Evolutionary conservation across 2,797 vertebrate species (phyloP).

Genomic region (Apodemus agrarius): DNA sequence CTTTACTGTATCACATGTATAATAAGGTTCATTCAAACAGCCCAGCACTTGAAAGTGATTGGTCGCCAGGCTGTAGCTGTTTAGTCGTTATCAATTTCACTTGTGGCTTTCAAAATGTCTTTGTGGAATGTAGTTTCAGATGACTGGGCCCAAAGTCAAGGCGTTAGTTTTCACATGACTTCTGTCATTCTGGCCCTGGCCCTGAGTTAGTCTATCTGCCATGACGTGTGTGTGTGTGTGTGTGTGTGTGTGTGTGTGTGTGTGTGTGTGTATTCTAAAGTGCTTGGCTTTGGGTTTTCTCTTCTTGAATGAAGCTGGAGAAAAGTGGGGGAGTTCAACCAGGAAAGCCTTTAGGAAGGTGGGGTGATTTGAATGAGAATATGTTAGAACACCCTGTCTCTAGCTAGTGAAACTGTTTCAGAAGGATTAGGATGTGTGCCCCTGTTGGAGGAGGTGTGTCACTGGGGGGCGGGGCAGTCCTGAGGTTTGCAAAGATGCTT

Average conservation of each 20-base stretch:
- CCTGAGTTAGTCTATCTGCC: neutral
- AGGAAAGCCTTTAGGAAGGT: neutral
- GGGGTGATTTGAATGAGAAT: neutral
- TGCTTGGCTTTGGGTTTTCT: neutral
- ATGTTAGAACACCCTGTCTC: neutral
- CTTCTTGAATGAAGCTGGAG: conserved; percentile 27
- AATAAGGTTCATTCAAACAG: neutral
- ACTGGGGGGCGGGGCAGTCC: neutral
- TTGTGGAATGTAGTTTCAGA: neutral
- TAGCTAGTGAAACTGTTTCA: neutral
- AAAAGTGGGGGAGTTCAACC: neutral
- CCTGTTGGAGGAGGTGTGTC: neutral
- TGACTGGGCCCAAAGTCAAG: neutral
- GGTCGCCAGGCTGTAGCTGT: conserved; percentile 4
- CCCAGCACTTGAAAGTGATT: conserved; percentile 41
- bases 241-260: too few relatives aligned
- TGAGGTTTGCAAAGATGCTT: neutral
- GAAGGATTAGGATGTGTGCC: neutral
- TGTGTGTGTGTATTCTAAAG: neutral
- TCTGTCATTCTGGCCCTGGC: neutral
- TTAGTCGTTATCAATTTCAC: neutral
- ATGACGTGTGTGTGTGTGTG: neutral
- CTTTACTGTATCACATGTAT: neutral
- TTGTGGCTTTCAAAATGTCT: conserved; percentile 44
- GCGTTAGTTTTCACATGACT: neutral